Conservation (phyloP, 92 coral and sea anemone species). For the Anthopleura xanthogrammica region DNA sequence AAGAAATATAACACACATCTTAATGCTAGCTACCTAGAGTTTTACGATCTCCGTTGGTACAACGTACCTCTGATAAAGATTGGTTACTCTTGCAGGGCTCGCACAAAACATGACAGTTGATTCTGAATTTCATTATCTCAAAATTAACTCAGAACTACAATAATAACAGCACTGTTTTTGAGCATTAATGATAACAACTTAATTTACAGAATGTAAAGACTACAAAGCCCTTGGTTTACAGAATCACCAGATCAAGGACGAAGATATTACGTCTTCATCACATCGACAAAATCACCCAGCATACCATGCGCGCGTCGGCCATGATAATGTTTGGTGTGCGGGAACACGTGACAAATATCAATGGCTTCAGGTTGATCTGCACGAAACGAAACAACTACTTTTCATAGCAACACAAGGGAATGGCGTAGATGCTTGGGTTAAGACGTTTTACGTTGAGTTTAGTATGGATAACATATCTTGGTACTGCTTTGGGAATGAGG, state of each 20-base stretch:
- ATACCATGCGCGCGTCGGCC: constrained; percentile 38
- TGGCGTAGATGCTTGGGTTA: constrained; percentile 63
- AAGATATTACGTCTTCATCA: constrained; percentile 39
- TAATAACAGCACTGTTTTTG: no score
- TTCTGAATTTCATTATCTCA: no score
- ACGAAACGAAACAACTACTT: constrained; percentile 26
- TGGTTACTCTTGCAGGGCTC: no score
- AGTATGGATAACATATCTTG: constrained; percentile 63
- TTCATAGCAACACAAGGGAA: constrained; percentile 72
- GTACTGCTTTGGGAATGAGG: constrained; percentile 72
- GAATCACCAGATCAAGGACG: constrained; percentile 26
- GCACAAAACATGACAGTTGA: no score
- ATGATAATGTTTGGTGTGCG: constrained; percentile 64
- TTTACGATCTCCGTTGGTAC: no score
- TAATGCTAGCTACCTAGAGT: no score
- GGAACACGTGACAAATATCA: constrained; percentile 39
- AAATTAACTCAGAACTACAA: no score
- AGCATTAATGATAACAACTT: no score
- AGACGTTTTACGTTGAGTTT: constrained; percentile 59
- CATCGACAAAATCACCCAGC: constrained; percentile 32
- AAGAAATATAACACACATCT: no score
- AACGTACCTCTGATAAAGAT: no score
- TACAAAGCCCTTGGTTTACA: constrained; percentile 50
- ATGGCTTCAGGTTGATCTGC: constrained; percentile 74
- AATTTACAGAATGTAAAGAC: constrained; percentile 34